phyloP scores from a whole-genome alignment of 2,888 invertebrate species.

The Pachymerium ferrugineum region DNA sequence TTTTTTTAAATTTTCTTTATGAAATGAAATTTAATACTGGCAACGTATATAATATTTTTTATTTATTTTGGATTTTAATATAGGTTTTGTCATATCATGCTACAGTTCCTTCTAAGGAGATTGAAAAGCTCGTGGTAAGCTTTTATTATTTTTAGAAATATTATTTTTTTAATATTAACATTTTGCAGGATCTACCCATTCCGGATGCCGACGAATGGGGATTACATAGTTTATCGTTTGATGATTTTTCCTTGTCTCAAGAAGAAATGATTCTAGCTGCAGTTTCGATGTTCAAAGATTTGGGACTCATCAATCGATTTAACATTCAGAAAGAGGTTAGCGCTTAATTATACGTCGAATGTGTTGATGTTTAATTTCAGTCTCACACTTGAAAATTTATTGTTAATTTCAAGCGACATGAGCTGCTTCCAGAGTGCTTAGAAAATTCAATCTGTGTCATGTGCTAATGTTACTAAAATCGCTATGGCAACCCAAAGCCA shows the following conservation, averaged over 20 bases:
- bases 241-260: slow-evolving; percentile 51
- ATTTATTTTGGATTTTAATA: slow-evolving; percentile 36
- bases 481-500: not conserved
- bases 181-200: slow-evolving; percentile 34
- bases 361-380: no score
- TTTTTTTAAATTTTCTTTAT: no score
- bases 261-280: slow-evolving; percentile 53
- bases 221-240: slow-evolving; percentile 50
- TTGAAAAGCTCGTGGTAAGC: slow-evolving; percentile 49
- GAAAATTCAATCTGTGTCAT: slow-evolving; percentile 11
- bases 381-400: not conserved
- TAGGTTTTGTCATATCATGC: slow-evolving; percentile 54
- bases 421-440: no score
- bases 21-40: no score
- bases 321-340: slow-evolving; percentile 51
- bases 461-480: not conserved
- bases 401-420: no score
- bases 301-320: slow-evolving; percentile 51
- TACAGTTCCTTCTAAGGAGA: slow-evolving; percentile 49
- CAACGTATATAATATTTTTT: not conserved
- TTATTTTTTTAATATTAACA: not conserved
- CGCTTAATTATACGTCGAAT: no score
- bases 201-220: slow-evolving; percentile 48
- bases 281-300: slow-evolving; percentile 52
- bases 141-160: not conserved